phyloP scores from a whole-genome alignment of 2,797 vertebrate species.

The Melopsittacus undulatus region DNA sequence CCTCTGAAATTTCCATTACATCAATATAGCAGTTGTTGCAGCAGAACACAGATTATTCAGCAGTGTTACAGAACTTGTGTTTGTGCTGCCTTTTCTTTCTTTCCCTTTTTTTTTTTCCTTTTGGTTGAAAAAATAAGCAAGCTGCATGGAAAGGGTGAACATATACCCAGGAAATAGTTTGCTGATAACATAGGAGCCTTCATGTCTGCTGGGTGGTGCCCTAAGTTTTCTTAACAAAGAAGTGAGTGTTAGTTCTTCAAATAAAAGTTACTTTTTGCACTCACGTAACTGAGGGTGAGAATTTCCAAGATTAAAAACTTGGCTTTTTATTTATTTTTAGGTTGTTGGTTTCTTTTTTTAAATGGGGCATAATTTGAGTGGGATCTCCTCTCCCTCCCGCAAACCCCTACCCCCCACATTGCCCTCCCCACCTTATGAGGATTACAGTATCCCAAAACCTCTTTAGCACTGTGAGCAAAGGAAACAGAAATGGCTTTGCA shows the following conservation, averaged over 20 bases:
- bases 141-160: slow-evolving; percentile 69
- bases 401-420: slow-evolving; percentile 58
- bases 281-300: slow-evolving; percentile 74
- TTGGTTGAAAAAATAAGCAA: slow-evolving; percentile 59
- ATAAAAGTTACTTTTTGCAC: slow-evolving; percentile 77
- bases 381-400: slow-evolving; percentile 57
- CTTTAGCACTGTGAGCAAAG: slow-evolving; percentile 62
- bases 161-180: slow-evolving; percentile 78
- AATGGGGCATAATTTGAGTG: slow-evolving; percentile 71
- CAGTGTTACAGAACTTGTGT: slow-evolving; percentile 70
- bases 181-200: slow-evolving; percentile 83
- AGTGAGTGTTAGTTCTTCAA: slow-evolving; percentile 80
- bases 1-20: slow-evolving; percentile 71
- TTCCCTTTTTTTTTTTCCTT: background rate
- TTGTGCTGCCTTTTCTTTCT: slow-evolving; percentile 23
- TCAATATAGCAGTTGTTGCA: slow-evolving; percentile 44
- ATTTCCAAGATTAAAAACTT: slow-evolving; percentile 76
- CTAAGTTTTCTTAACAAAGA: slow-evolving; percentile 83
- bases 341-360: background rate
- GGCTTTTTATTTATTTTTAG: slow-evolving; percentile 71
- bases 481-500: slow-evolving; percentile 75
- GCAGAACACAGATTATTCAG: slow-evolving; percentile 51
- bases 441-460: slow-evolving; percentile 65
- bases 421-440: slow-evolving; percentile 31
- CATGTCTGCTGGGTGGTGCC: slow-evolving; percentile 80